These are phyloP conservation scores for Leptobrachium ailaonicum DNA, from an alignment of 2,113 vertebrate genomes.

Conservation along the genomic window DNA sequence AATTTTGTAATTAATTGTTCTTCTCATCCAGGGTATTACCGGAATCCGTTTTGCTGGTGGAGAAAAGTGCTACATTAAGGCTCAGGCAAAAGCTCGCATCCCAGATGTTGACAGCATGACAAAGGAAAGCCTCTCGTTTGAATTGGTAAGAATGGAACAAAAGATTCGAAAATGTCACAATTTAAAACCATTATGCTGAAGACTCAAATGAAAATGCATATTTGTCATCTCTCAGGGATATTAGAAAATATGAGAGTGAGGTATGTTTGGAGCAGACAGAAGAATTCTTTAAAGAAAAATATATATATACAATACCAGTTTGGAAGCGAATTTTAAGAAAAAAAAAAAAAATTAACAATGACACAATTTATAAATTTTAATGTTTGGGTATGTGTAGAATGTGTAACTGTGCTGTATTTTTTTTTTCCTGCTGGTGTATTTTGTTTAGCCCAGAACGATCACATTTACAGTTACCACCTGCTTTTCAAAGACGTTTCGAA, in stretches of 20 bases:
- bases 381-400: no score
- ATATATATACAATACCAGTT: no score
- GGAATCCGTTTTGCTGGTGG: conserved; percentile 87
- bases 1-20: conserved; percentile 21
- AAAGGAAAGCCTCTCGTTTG: conserved; percentile 77
- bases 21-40: conserved; percentile 82
- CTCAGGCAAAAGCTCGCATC: conserved; percentile 82
- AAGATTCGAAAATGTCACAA: neutral
- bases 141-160: conserved; percentile 75
- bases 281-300: no score
- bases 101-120: conserved; percentile 74
- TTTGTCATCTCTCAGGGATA: neutral
- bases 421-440: no score
- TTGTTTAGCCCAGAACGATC: no score
- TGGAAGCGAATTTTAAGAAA: no score
- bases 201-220: conserved; percentile 7
- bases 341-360: no score
- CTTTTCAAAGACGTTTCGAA: no score
- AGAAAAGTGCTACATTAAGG: conserved; percentile 93
- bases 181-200: conserved; percentile 15
- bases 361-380: no score
- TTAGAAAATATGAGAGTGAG: neutral
- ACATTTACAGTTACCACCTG: no score
- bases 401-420: no score
- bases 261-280: neutral